phyloP scores from a whole-genome alignment of 2,113 vertebrate species.

The Colius striatus region DNA sequence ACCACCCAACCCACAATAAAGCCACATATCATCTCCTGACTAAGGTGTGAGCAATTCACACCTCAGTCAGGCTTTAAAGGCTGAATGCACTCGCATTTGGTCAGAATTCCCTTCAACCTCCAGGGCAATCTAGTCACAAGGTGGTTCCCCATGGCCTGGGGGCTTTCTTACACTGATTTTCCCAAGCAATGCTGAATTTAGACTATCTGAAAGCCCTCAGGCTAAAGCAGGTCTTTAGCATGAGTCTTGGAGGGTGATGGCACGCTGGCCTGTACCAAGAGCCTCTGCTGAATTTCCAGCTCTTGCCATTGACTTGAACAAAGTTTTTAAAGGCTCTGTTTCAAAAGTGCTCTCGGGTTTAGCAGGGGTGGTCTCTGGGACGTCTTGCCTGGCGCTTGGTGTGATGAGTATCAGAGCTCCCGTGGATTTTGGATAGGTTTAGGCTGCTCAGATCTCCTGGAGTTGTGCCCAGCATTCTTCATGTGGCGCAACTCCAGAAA shows the following conservation, averaged over 20 bases:
- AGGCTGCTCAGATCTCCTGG: conserved; percentile 47
- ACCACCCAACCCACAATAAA: rapidly evolving
- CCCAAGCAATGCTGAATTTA: neutral
- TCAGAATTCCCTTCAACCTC: neutral
- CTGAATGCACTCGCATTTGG: rapidly evolving
- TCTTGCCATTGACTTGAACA: neutral
- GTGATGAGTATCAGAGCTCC: conserved; percentile 28
- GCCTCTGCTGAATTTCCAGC: neutral
- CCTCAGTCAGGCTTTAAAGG: neutral
- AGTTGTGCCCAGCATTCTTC: conserved; percentile 50
- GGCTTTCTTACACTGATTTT: neutral
- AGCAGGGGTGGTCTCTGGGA: neutral
- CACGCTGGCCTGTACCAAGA: neutral
- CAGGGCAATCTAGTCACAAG: neutral
- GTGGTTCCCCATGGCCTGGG: rapidly evolving
- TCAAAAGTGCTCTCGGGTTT: neutral
- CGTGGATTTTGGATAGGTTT: conserved; percentile 20
- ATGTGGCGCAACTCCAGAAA: conserved; percentile 12
- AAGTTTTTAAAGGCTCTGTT: neutral
- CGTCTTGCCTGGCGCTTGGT: neutral
- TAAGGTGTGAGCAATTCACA: neutral
- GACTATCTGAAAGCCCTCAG: neutral
- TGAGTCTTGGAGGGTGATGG: neutral
- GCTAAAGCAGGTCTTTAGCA: neutral
- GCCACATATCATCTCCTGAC: neutral